A percentile compares a stretch with the other conserved stretches of the same genome.
phyloP scores from a whole-genome alignment of 2,797 vertebrate genomes.

The Pseudomugil gertrudae region DNA sequence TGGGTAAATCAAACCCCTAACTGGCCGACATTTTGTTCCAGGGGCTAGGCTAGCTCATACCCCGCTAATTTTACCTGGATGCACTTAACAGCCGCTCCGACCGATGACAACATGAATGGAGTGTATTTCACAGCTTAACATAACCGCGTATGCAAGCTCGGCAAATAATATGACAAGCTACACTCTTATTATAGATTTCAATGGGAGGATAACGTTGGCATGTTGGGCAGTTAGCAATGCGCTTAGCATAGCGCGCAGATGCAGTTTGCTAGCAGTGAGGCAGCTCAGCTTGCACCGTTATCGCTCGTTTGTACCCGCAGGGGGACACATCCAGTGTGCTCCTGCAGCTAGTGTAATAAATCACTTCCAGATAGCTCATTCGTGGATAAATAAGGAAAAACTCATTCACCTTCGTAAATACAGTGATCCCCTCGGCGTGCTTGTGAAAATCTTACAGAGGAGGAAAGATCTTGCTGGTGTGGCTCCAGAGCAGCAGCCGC shows the following conservation, averaged over 20 bases:
- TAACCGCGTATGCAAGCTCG: not conserved
- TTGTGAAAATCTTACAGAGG: constrained; percentile 58
- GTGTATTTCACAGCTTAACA: constrained; percentile 18
- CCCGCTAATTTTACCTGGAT: constrained; percentile 69
- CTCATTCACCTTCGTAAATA: constrained; percentile 69
- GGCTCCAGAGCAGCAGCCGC: constrained; percentile 76
- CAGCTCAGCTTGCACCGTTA: constrained; percentile 71
- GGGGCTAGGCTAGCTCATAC: constrained; percentile 70
- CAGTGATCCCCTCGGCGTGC: constrained; percentile 71
- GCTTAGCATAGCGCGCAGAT: constrained; percentile 61
- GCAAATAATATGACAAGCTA: not conserved
- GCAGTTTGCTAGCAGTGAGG: constrained; percentile 57
- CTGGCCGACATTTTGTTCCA: constrained; percentile 86
- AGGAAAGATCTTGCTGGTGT: constrained; percentile 57
- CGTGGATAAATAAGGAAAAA: constrained; percentile 35
- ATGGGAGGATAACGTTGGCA: constrained; percentile 27
- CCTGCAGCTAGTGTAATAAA: constrained; percentile 39
- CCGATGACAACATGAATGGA: constrained; percentile 62
- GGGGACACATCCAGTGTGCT: constrained; percentile 56
- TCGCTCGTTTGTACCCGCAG: constrained; percentile 57
- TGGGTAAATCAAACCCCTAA: constrained; percentile 64
- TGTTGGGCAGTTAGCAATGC: constrained; percentile 45
- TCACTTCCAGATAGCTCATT: constrained; percentile 19
- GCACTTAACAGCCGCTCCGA: constrained; percentile 35
- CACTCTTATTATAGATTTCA: constrained; percentile 9